phyloP scores from a whole-genome alignment of 1,140 invertebrate genomes.

The Lethrus apterus region DNA sequence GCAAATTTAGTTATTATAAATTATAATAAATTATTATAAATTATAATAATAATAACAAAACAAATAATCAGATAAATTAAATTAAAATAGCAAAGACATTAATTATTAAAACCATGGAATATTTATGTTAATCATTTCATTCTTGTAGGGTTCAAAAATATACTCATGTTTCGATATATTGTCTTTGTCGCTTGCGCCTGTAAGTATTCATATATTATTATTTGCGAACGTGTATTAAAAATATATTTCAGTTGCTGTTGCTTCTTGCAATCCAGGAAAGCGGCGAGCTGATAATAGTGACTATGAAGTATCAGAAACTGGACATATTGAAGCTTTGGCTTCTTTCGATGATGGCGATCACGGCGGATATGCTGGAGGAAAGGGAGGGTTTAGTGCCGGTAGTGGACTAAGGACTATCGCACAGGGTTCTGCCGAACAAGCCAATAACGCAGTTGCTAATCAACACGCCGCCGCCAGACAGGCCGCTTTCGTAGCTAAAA shows the following conservation, averaged over 20 bases:
- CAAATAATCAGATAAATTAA: too few species aligned
- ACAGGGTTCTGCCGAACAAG: slow-evolving; percentile 12
- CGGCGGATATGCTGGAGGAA: slow-evolving; percentile 8
- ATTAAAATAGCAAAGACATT: too few species aligned
- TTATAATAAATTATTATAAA: too few species aligned
- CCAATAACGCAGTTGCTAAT: slow-evolving; percentile 11
- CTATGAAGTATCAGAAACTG: slow-evolving; percentile 2
- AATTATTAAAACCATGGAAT: too few species aligned
- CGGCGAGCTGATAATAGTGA: slow-evolving; percentile 6
- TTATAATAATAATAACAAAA: too few species aligned
- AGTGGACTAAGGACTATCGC: slow-evolving; percentile 12
- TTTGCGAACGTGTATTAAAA: too few species aligned
- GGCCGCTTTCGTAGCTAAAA: slow-evolving; percentile 12
- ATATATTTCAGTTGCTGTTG: slow-evolving; percentile 9
- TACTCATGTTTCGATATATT: slow-evolving; percentile 6
- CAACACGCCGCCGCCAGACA: slow-evolving; percentile 10
- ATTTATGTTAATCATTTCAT: too few species aligned
- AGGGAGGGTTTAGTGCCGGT: slow-evolving; percentile 8
- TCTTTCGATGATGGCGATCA: slow-evolving; percentile 9
- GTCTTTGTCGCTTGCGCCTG: slow-evolving; percentile 12
- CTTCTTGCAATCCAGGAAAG: slow-evolving; percentile 5
- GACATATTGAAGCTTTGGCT: slow-evolving; percentile 3
- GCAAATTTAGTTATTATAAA: too few species aligned
- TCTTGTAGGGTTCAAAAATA: too few species aligned
- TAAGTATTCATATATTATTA: not conserved